These are phyloP conservation scores for Caenorhabditis becei DNA, from an alignment of 2,888 invertebrate genomes.

Conservation along the genomic window DNA sequence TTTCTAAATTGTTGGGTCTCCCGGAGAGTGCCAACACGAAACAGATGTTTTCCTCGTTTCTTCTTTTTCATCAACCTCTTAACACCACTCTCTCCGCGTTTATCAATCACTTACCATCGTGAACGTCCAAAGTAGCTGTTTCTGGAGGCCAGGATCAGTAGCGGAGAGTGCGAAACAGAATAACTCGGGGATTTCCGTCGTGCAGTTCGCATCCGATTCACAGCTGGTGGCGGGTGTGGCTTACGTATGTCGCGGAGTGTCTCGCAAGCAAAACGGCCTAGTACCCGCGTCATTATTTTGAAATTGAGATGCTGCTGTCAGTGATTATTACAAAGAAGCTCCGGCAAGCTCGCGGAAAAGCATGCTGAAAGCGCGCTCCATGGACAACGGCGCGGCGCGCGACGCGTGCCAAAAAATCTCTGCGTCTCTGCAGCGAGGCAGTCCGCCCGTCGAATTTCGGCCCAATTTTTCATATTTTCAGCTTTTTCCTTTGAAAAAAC, in stretches of 20 bases:
- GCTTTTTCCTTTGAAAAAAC: conserved; percentile 4
- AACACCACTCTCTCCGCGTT: conserved; percentile 11
- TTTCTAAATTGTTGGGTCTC: conserved; percentile 51
- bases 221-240: conserved; percentile 54
- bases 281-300: conserved; percentile 62
- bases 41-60: conserved; percentile 51
- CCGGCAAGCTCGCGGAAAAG: neutral
- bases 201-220: conserved; percentile 49
- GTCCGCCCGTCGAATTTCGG: conserved; percentile 59
- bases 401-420: conserved; percentile 42
- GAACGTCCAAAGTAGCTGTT: conserved; percentile 1
- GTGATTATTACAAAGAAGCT: conserved; percentile 56
- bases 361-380: conserved; percentile 41
- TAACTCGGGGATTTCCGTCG: conserved; percentile 10
- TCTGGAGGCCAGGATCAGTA: conserved; percentile 18
- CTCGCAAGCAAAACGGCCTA: conserved; percentile 48
- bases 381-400: conserved; percentile 44
- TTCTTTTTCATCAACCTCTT: conserved; percentile 28
- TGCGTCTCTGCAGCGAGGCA: conserved; percentile 53
- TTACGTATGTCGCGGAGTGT: conserved; percentile 49
- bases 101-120: conserved; percentile 49
- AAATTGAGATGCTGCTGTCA: conserved; percentile 61
- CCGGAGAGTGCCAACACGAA: conserved; percentile 42
- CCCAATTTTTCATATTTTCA: conserved; percentile 46
- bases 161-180: conserved; percentile 22